Conservation (phyloP, 2,113 vertebrate species). For the Bettongia penicillata region DNA sequence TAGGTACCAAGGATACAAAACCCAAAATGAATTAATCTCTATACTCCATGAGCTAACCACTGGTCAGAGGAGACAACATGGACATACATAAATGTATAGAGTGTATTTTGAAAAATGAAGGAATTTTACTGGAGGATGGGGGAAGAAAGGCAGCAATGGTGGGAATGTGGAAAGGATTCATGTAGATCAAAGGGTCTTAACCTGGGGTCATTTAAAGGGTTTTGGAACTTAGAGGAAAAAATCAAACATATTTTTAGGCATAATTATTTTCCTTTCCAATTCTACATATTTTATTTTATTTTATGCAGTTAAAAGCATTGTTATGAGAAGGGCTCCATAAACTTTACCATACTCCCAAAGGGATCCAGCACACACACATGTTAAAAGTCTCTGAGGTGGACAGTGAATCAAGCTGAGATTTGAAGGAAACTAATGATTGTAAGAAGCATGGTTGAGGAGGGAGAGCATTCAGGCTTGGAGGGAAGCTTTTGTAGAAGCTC, state of each 20-base stretch:
- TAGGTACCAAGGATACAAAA: too few species aligned
- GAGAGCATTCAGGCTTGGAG: background rate
- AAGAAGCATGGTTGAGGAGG: background rate
- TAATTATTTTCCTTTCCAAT: background rate
- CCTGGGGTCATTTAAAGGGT: background rate
- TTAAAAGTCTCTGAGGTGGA: background rate
- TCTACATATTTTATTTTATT: background rate
- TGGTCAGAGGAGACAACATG: background rate
- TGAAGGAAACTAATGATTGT: background rate
- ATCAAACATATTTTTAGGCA: background rate
- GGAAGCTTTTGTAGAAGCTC: background rate
- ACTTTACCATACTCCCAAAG: background rate
- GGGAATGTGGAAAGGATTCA: background rate
- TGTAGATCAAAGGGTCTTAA: background rate
- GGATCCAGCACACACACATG: background rate
- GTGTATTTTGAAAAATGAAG: background rate
- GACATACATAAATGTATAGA: background rate
- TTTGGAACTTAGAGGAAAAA: background rate
- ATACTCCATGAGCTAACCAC: background rate
- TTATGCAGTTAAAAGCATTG: background rate
- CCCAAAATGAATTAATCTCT: background rate
- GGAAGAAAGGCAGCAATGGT: background rate
- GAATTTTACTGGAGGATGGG: background rate
- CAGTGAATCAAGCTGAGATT: background rate
- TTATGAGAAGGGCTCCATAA: background rate